Evolutionary conservation across 2,888 invertebrate species (phyloP).

Genomic region (Tholera decimalis): DNA sequence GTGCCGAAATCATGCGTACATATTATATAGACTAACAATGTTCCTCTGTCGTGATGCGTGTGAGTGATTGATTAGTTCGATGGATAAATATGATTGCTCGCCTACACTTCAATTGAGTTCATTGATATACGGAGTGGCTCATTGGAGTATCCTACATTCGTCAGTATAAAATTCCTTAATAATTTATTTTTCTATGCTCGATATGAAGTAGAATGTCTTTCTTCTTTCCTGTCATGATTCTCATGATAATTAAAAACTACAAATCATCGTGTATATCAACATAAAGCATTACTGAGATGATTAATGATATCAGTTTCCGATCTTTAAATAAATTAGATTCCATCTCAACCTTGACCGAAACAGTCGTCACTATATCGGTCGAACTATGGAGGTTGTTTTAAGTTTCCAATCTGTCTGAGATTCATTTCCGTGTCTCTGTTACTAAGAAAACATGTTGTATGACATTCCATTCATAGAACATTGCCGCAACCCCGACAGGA

Average conservation of each 20-base stretch:
- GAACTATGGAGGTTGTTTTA: slow-evolving; percentile 13
- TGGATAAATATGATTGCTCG: slow-evolving; percentile 8
- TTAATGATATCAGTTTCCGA: slow-evolving; percentile 21
- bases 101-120: slow-evolving; percentile 22
- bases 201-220: not conserved
- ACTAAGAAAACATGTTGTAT: too few relatives aligned
- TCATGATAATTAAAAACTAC: not conserved
- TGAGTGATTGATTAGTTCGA: slow-evolving; percentile 24
- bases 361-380: slow-evolving; percentile 20
- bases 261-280: not conserved
- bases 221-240: too few relatives aligned
- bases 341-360: slow-evolving; percentile 32
- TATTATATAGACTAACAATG: not conserved
- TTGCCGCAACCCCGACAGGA: too few relatives aligned
- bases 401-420: not conserved
- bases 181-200: not conserved
- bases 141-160: not conserved
- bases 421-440: not conserved
- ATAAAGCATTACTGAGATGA: not conserved
- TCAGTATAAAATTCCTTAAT: not conserved
- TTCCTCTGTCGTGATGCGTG: not conserved
- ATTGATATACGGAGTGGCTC: slow-evolving; percentile 7
- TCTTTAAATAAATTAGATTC: slow-evolving; percentile 14
- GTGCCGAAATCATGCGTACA: not conserved
- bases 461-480: too few relatives aligned